Evolutionary conservation across 1,140 invertebrate species (phyloP), one percentile per base, ranked within the genome.

Genomic region (Cylas formicarius): DNA sequence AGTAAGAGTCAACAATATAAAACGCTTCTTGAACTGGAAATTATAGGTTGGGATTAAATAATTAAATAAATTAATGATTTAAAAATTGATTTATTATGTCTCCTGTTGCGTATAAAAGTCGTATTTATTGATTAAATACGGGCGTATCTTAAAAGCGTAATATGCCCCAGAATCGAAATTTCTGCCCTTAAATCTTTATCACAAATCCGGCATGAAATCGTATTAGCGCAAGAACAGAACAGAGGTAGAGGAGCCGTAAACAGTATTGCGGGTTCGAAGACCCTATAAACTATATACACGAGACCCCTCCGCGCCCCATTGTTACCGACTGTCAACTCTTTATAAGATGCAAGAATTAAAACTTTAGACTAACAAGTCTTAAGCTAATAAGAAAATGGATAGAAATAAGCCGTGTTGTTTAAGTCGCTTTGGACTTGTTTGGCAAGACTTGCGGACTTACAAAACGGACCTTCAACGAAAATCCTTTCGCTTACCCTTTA

Each of bases 341-440:
- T 71, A 57, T 63, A 67, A 67, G 57, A 65, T 66, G 61, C 57
- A 57, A 65, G 69, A 72, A 71, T 72, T 72, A 70, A 72, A 73
- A 72, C 69, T 71, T 71, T 67, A 59, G 60, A 69, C 69, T 69
- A 70, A 71, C 66, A 67, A 63, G 65, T 65, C 63, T 67, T 67
- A 67, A 66, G 63, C 64, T 66, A 63, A 63, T 63, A 63, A 63
- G 61, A 63, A 63, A 62, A 58, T 61, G 61, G 61, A 63, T 63
- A 60, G 63, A 67, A 65, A 64, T 67, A 69, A 67, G 65, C 65
- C 61, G 56, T 59, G 61, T 55, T 63, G 52, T 47, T 9, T 64
- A 66, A 66, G 62, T 63, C 56, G 61, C 62, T 66, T 63, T 63
- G 53, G 52, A 50, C 52, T 53, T 52, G 45, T 48, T 53, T 50